phyloP scores from a whole-genome alignment of 2,113 vertebrate genomes.

The Sylvia atricapilla region DNA sequence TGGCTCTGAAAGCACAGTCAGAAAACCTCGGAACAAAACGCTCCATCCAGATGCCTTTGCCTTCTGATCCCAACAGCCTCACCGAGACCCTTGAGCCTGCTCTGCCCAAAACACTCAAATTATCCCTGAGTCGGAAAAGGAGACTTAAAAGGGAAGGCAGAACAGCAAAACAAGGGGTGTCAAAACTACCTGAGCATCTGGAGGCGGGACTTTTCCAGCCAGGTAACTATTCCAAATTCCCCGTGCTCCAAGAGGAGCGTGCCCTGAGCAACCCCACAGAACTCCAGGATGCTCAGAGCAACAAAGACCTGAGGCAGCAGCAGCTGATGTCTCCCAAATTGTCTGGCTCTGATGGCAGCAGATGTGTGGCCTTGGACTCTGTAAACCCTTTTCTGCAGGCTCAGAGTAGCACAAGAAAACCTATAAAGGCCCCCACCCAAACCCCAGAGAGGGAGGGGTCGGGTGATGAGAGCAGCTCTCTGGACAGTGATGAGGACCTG shows the following conservation, averaged over 20 bases:
- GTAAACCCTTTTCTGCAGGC: background rate
- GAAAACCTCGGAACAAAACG: slow-evolving; percentile 61
- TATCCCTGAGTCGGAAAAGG: slow-evolving; percentile 71
- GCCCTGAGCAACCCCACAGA: background rate
- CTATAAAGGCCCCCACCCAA: background rate
- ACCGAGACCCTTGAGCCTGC: background rate
- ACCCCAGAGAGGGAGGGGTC: slow-evolving; percentile 53
- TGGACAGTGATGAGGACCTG: slow-evolving; percentile 95
- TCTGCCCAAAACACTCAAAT: slow-evolving; percentile 34
- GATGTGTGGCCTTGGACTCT: background rate
- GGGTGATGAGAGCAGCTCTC: slow-evolving; percentile 91
- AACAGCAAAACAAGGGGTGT: background rate
- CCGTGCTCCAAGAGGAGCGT: background rate
- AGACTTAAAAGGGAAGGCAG: slow-evolving; percentile 61
- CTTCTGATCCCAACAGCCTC: background rate
- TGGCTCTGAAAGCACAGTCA: slow-evolving; percentile 89
- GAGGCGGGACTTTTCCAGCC: background rate
- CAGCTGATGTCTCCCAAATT: background rate
- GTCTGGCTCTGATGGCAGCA: background rate
- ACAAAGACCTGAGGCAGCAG: background rate
- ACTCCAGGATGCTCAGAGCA: background rate
- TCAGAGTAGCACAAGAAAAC: background rate
- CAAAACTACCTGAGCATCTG: slow-evolving; percentile 8
- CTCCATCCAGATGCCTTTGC: background rate
- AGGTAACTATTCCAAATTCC: background rate